Conservation (phyloP, 2,888 invertebrate species). For the Tuta absoluta region DNA sequence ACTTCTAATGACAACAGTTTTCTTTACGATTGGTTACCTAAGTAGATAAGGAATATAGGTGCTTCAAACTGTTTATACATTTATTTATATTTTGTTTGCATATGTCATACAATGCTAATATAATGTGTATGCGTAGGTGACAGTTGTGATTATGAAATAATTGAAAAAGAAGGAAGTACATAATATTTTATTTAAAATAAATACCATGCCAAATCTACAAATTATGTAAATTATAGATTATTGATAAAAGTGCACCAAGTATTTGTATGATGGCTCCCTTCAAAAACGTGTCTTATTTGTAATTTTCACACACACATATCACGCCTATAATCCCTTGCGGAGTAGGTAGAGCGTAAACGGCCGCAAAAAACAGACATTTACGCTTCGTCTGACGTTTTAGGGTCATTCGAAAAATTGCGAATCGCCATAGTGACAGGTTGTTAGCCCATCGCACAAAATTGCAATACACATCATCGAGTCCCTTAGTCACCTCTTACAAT, state of each 20-base stretch:
- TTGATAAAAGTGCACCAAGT: neutral
- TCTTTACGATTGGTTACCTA: constrained; percentile 2
- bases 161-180: neutral
- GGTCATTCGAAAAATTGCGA: no score
- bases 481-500: no score
- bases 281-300: neutral
- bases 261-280: neutral
- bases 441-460: no score
- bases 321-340: no score
- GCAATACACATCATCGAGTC: no score
- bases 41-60: neutral
- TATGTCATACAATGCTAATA: neutral
- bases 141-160: no score
- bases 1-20: constrained; percentile 3
- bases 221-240: neutral
- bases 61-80: constrained; percentile 4
- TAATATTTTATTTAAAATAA: neutral
- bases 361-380: no score
- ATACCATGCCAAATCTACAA: neutral
- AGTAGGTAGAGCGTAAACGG: no score
- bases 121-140: neutral
- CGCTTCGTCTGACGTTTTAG: no score
- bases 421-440: no score
- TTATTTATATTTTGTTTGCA: neutral
- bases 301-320: no score